Evolutionary conservation across 2,797 vertebrate species (phyloP).

Genomic region (Enteromius thamalakanensis): DNA sequence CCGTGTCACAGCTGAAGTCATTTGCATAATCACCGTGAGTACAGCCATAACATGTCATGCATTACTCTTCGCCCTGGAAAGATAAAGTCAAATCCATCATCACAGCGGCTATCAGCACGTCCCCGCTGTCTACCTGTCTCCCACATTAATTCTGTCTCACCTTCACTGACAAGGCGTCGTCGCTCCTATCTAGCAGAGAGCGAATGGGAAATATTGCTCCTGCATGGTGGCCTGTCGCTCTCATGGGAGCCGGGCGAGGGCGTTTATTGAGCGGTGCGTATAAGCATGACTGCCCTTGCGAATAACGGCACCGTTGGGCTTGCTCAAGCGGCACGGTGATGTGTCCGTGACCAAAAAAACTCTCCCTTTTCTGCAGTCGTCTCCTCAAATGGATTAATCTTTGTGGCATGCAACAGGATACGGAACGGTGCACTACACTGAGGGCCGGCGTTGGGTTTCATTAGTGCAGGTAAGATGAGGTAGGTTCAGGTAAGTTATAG

Average conservation of each 20-base stretch:
- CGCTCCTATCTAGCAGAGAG: not conserved
- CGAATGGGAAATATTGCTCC: constrained; percentile 15
- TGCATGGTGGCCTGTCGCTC: constrained; percentile 37
- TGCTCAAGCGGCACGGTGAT: constrained; percentile 47
- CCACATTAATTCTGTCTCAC: constrained; percentile 48
- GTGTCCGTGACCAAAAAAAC: constrained; percentile 30
- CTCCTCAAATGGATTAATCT: constrained; percentile 18
- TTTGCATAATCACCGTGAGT: constrained; percentile 10
- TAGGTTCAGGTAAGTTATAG: not conserved
- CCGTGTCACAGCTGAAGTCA: constrained; percentile 4
- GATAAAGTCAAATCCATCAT: constrained; percentile 44
- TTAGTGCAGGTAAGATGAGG: not conserved
- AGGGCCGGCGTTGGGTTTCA: not conserved
- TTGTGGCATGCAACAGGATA: constrained; percentile 31
- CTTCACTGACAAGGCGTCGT: constrained; percentile 30
- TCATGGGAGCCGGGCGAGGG: constrained; percentile 13
- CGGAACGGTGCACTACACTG: not conserved
- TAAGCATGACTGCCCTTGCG: constrained; percentile 48
- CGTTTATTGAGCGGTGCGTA: constrained; percentile 39
- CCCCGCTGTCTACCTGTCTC: constrained; percentile 23
- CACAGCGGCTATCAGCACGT: constrained; percentile 4
- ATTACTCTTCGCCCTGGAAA: constrained; percentile 14
- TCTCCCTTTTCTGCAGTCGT: constrained; percentile 11
- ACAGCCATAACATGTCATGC: not conserved
- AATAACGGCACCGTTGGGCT: constrained; percentile 35